These are phyloP conservation scores for Ciconia maguari DNA, from an alignment of 2,113 vertebrate species.

Conservation along the genomic window DNA sequence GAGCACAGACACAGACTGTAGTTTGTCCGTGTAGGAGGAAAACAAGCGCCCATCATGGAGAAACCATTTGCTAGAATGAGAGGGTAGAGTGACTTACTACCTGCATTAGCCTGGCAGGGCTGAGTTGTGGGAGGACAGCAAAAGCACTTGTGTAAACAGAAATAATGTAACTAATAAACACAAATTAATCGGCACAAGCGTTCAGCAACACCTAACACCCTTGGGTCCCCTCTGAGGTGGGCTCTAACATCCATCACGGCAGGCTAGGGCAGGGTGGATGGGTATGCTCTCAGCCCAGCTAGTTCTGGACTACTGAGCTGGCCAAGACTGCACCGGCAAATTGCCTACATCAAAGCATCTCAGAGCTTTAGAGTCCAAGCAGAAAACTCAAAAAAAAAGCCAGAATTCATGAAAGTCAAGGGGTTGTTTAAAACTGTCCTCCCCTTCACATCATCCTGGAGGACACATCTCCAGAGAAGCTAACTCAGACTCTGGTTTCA, in stretches of 20 bases:
- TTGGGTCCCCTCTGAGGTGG: neutral
- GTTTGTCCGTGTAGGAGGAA: neutral
- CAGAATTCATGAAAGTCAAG: neutral
- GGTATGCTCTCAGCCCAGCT: neutral
- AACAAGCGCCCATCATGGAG: neutral
- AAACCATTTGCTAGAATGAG: neutral
- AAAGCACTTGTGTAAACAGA: neutral
- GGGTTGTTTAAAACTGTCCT: neutral
- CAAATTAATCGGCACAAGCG: neutral
- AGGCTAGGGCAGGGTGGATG: neutral
- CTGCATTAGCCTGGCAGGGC: neutral
- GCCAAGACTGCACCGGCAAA: neutral
- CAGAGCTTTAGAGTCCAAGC: neutral
- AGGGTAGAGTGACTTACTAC: neutral
- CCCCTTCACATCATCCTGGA: neutral
- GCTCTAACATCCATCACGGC: neutral
- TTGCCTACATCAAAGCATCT: neutral
- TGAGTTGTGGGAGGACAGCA: neutral
- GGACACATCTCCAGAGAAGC: neutral
- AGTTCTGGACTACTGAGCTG: neutral
- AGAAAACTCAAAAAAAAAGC: neutral
- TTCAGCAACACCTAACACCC: neutral
- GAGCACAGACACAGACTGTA: neutral
- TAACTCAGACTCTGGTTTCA: neutral
- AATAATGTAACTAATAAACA: neutral